phyloP scores from a whole-genome alignment of 2,797 vertebrate genomes.

The Anguilla obscura region DNA sequence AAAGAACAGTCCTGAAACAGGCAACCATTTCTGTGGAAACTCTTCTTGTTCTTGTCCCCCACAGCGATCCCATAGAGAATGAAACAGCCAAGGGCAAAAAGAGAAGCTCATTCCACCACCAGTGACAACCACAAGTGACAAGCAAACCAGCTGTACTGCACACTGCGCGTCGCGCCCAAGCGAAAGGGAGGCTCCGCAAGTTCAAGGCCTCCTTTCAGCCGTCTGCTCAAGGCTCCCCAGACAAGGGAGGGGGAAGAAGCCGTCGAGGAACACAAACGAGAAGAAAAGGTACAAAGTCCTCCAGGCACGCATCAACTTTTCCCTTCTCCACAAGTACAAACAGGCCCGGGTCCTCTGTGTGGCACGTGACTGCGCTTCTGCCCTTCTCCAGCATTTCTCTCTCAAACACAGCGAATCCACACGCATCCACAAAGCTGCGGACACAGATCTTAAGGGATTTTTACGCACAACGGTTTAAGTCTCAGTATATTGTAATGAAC shows the following conservation, averaged over 20 bases:
- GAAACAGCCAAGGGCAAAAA: background rate
- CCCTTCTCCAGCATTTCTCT: background rate
- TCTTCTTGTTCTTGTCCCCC: background rate
- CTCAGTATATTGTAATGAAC: background rate
- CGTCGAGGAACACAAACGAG: background rate
- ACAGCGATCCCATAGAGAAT: background rate
- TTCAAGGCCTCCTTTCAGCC: background rate
- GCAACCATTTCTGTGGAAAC: background rate
- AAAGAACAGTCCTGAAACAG: background rate
- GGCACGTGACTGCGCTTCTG: background rate
- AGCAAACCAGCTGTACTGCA: background rate
- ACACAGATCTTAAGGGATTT: background rate
- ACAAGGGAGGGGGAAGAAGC: background rate
- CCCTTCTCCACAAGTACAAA: slow-evolving; percentile 7
- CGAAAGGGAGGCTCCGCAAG: background rate
- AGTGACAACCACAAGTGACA: background rate
- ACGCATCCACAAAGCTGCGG: background rate
- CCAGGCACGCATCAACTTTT: slow-evolving; percentile 8
- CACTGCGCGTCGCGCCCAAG: background rate
- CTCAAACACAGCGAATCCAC: background rate
- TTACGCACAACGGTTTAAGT: background rate
- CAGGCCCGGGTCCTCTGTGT: background rate
- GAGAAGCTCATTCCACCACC: background rate
- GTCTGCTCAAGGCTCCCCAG: background rate
- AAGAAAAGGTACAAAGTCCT: slow-evolving; percentile 1